Evolutionary conservation across 2,888 invertebrate genomes (phyloP).

Genomic region (Hecatera dysodea): DNA sequence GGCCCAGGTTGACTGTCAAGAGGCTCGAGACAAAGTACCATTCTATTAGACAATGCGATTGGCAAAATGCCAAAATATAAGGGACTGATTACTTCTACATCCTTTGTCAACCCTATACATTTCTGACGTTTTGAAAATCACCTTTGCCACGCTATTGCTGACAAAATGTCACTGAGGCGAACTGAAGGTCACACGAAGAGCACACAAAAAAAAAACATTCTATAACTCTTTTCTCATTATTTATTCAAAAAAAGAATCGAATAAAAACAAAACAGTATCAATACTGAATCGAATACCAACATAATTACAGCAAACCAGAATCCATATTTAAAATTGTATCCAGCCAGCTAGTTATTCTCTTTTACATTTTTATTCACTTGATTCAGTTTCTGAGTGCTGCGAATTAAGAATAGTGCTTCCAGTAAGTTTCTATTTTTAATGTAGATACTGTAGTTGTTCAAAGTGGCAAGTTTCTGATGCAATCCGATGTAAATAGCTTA

Average conservation of each 20-base stretch:
- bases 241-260: conserved; percentile 4
- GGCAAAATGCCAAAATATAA: too few relatives aligned
- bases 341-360: conserved; percentile 30
- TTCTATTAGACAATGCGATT: too few relatives aligned
- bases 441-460: conserved; percentile 57
- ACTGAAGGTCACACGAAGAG: too few relatives aligned
- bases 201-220: neutral
- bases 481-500: conserved; percentile 70
- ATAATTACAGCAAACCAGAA: conserved; percentile 16
- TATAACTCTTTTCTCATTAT: neutral
- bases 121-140: too few relatives aligned
- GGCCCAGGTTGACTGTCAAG: too few relatives aligned
- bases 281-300: conserved; percentile 1
- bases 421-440: conserved; percentile 70
- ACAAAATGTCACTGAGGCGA: too few relatives aligned
- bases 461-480: conserved; percentile 69
- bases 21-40: too few relatives aligned
- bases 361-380: conserved; percentile 62
- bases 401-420: conserved; percentile 61
- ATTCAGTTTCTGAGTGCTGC: conserved; percentile 63
- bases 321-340: conserved; percentile 51
- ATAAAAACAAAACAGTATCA: conserved; percentile 11
- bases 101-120: too few relatives aligned
- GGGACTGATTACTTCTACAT: too few relatives aligned
- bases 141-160: too few relatives aligned